Conservation (phyloP, 2,888 invertebrate species). For the Listrodromus nycthemerus region DNA sequence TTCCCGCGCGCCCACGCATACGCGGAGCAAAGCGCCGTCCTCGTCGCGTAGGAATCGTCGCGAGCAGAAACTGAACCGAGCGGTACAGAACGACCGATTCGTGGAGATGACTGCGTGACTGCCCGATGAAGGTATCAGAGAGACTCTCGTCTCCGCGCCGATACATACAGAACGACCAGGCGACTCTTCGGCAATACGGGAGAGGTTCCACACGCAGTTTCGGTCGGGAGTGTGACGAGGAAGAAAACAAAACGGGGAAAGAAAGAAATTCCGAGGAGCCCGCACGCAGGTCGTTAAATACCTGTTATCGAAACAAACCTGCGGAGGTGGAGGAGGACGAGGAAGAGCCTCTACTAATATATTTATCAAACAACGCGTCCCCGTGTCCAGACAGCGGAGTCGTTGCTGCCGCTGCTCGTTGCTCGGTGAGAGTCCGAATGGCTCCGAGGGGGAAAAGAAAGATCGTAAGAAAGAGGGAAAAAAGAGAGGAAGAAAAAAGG, state of each 20-base stretch:
- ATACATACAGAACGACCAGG: constrained; percentile 8
- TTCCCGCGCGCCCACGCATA: constrained; percentile 19
- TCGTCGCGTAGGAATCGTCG: background rate
- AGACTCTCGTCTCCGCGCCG: background rate
- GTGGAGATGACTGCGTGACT: background rate
- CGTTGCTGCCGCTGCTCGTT: constrained; percentile 32
- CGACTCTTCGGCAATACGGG: background rate
- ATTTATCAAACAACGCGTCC: constrained; percentile 79
- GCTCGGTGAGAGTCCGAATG: constrained; percentile 3
- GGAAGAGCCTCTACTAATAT: constrained; percentile 75
- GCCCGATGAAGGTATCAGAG: background rate
- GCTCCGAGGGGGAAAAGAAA: background rate
- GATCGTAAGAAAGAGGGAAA: constrained; percentile 33
- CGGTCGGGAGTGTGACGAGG: constrained; percentile 4
- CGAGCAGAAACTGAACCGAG: constrained; percentile 3
- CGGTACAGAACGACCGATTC: background rate
- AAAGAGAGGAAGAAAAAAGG: constrained; percentile 9
- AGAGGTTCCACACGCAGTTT: constrained; percentile 1
- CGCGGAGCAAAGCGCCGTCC: background rate
- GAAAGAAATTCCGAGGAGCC: constrained; percentile 51
- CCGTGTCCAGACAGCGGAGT: constrained; percentile 49
- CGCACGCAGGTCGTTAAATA: constrained; percentile 67
- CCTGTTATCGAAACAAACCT: constrained; percentile 79
- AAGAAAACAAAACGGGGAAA: constrained; percentile 21
- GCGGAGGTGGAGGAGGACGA: constrained; percentile 47